phyloP scores from a whole-genome alignment of 2,888 invertebrate species.

The Trichogramma dendrolimi region DNA sequence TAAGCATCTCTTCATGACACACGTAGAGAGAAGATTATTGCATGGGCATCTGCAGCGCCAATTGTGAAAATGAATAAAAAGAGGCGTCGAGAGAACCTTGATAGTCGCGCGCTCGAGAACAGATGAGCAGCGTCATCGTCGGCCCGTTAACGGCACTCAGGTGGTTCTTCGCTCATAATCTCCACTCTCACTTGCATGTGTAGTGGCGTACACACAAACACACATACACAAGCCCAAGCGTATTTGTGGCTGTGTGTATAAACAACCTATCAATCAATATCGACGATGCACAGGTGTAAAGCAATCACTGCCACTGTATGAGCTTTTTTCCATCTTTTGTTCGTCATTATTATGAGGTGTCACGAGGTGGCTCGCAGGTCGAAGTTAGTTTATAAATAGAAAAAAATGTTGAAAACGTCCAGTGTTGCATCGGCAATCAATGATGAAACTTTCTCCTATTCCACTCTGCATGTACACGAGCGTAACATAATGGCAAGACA shows the following conservation, averaged over 20 bases:
- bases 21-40: too few species aligned
- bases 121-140: conserved; percentile 50
- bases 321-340: not conserved
- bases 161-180: conserved; percentile 34
- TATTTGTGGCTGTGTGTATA: not conserved
- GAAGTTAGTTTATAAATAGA: not conserved
- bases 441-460: too few species aligned
- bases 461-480: too few species aligned
- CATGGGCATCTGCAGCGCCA: too few species aligned
- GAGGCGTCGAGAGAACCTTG: conserved; percentile 26
- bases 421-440: too few species aligned
- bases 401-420: too few species aligned
- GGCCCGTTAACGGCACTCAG: conserved; percentile 47
- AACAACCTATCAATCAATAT: conserved; percentile 47
- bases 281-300: conserved; percentile 46
- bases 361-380: conserved; percentile 6
- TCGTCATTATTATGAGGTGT: not conserved
- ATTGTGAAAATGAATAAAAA: not conserved
- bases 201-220: not conserved
- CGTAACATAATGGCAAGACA: too few species aligned
- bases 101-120: conserved; percentile 1
- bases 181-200: conserved; percentile 8
- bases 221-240: conserved; percentile 2
- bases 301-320: conserved; percentile 39
- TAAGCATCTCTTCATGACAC: too few species aligned